Evolutionary conservation across 1,140 invertebrate genomes (phyloP).

Genomic region (Phenacoccus solenopsis): DNA sequence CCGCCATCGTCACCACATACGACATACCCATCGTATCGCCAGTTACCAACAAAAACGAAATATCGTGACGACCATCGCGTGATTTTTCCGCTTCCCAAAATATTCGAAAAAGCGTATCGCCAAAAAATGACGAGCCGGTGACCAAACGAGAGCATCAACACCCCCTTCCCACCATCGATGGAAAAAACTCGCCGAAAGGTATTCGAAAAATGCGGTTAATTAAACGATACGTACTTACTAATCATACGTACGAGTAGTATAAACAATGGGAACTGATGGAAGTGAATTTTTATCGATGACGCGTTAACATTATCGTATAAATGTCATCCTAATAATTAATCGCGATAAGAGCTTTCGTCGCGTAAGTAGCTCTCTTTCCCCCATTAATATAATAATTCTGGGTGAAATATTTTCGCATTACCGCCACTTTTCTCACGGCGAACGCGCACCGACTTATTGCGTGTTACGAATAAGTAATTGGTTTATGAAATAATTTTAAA

Average conservation of each 20-base stretch:
- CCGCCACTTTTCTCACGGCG: neutral
- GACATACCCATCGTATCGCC: too few species aligned
- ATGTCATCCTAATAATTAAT: conserved; percentile 14
- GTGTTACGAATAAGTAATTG: conserved; percentile 7
- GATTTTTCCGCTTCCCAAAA: too few species aligned
- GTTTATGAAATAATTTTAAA: neutral
- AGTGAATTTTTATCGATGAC: conserved; percentile 10
- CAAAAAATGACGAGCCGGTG: too few species aligned
- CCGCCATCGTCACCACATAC: too few species aligned
- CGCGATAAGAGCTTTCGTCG: neutral
- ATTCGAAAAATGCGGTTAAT: conserved; percentile 11
- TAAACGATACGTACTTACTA: too few species aligned
- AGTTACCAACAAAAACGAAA: too few species aligned
- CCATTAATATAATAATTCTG: neutral
- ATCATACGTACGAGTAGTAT: neutral
- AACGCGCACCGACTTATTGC: neutral
- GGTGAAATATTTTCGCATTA: neutral
- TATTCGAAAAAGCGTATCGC: too few species aligned
- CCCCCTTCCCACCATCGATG: too few species aligned
- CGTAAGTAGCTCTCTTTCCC: neutral
- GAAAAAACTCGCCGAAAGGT: too few species aligned
- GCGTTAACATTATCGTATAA: neutral
- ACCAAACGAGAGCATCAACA: too few species aligned
- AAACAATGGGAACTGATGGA: conserved; percentile 8
- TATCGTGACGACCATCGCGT: too few species aligned